phyloP scores from a whole-genome alignment of 35 echinoderm and acorn worm genomes.

The Ptychodera flava region DNA sequence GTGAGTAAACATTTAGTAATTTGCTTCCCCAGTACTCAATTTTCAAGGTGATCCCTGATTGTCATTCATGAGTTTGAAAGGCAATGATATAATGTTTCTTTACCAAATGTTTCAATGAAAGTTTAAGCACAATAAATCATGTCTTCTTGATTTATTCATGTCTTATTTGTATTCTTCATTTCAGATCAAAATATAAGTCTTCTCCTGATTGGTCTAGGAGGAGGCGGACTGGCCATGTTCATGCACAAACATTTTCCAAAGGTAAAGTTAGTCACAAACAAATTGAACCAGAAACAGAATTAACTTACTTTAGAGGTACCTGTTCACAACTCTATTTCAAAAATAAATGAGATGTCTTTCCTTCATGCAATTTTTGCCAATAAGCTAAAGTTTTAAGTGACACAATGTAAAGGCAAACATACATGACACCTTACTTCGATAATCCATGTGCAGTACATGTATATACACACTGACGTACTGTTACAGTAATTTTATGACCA shows the following conservation, averaged over 20 bases:
- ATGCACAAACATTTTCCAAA: conserved; percentile 61
- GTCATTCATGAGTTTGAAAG: background rate
- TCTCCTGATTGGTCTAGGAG: conserved; percentile 68
- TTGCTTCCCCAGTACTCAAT: background rate
- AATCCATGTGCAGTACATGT: too few species aligned
- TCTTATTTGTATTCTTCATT: too few species aligned
- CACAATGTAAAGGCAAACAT: background rate
- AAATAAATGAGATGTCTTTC: background rate
- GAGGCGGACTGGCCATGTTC: conserved; percentile 48
- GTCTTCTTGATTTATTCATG: too few species aligned
- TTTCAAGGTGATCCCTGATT: background rate
- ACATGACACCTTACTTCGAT: background rate
- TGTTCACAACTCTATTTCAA: background rate
- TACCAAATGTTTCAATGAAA: background rate
- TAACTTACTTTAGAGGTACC: background rate
- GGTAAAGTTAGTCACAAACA: conserved; percentile 17
- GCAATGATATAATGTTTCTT: background rate
- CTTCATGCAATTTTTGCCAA: background rate
- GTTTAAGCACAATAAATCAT: background rate
- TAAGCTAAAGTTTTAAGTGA: background rate
- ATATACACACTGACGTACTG: too few species aligned
- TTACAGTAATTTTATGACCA: too few species aligned
- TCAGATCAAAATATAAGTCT: conserved; percentile 7
- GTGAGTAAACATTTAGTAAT: background rate
- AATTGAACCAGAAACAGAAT: background rate